Conservation (phyloP, 2,797 vertebrate species). For the Scolopax rusticola region DNA sequence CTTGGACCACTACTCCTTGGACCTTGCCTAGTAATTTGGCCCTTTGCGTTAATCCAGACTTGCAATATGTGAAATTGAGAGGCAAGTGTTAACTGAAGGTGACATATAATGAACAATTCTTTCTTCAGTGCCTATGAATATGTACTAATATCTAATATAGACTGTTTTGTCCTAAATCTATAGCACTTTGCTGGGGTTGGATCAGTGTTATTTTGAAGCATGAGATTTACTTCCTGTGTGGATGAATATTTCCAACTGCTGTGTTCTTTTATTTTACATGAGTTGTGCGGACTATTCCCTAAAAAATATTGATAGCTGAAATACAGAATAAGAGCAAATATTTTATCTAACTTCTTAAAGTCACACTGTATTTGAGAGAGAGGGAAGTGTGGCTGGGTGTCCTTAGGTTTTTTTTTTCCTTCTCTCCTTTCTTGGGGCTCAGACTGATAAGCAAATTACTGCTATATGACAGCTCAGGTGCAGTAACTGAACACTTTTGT, state of each 20-base stretch:
- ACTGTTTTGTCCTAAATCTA: not conserved
- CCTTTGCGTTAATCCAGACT: conserved; percentile 93
- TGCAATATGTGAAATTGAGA: conserved; percentile 91
- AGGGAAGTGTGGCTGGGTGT: not conserved
- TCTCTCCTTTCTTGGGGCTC: not conserved
- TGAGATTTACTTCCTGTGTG: not conserved
- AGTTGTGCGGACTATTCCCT: not conserved
- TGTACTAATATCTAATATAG: not conserved
- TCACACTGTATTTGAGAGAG: not conserved
- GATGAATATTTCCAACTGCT: not conserved
- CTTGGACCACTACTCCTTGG: conserved; percentile 99
- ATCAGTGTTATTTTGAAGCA: not conserved
- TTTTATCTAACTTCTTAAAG: not conserved
- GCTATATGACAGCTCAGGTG: not conserved
- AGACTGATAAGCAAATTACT: not conserved
- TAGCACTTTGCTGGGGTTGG: not conserved
- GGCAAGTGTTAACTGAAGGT: conserved; percentile 78
- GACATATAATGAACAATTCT: not conserved
- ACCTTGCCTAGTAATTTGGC: conserved; percentile 97
- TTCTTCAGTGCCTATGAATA: not conserved
- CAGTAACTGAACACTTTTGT: not conserved
- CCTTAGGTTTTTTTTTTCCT: not conserved
- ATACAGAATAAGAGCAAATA: not conserved
- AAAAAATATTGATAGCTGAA: not conserved
- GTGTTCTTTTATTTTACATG: not conserved